Base-by-base conservation (phyloP, 2,113 vertebrate genomes). In the Sterrhoptilus dennistouni region DNA sequence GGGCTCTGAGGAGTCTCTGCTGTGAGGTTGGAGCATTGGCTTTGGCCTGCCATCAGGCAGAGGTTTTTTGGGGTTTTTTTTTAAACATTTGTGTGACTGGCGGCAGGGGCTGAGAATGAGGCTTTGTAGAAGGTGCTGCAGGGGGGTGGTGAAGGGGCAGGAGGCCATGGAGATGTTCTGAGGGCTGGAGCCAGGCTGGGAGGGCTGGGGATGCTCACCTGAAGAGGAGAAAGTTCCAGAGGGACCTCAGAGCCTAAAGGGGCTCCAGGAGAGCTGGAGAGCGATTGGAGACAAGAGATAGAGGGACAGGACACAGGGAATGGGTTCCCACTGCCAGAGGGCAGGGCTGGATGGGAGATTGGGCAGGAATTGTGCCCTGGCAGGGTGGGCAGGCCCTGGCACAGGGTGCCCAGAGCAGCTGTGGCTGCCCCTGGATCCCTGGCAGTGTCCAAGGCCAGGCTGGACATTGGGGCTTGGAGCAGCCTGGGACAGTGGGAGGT, bases 61-160 rank as follows among this genome's bases (percentile, higher is more conserved):
- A 38, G 38, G 38, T 38, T 38, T n/a, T 77, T 29, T 8, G 1
- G 8, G 19, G 11, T 0, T 1, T 5, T 60, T 42, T 49, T 53
- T 53, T 11, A 54, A 54, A 47, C 3, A 6, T 23, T 8, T 24
- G 3, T 77, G 15, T 63, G 56, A 15, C 25, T 33, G 47, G 33
- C 85, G 12, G 3, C 4, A 11, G 38, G 2, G 3, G 33, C 20
- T 84, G 31, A 38, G 44, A 57, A 9, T 60, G 60, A 56, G 40
- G 6, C 29, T 54, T 31, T 38, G 7, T 24, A 8, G 1, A 1
- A 50, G 25, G 4, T 1, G 3, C 31, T 59, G n/a, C 38, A 50
- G 16, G 12, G 14, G 1, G 5, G 11, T 22, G 1, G 5, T 15
- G 29, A 16, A 23, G 15, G 33, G 27, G 21, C 27, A 47, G 40